Percentiles rank a stretch among this genome's conserved stretches.
phyloP scores from a whole-genome alignment of 2,888 invertebrate species.

The Parnassius glacialis region DNA sequence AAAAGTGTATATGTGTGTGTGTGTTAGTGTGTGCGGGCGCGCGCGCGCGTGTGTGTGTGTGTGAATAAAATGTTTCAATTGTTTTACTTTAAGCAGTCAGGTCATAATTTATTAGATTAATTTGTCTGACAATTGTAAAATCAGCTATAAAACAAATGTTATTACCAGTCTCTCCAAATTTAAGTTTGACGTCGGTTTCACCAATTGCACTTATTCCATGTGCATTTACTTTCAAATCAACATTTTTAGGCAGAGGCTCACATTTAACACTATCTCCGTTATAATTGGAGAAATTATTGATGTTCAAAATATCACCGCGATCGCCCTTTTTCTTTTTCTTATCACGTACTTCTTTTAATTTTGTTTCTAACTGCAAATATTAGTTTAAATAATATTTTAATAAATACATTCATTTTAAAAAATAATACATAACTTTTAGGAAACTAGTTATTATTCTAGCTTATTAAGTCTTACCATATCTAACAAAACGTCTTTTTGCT shows the following conservation, averaged over 20 bases:
- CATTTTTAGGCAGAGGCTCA: slow-evolving; percentile 42
- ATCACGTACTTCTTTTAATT: slow-evolving; percentile 62
- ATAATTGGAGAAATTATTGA: slow-evolving; percentile 24
- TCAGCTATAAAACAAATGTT: no score
- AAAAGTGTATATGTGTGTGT: no score
- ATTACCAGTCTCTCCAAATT: slow-evolving; percentile 50
- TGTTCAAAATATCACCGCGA: slow-evolving; percentile 25
- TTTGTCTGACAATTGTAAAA: no score
- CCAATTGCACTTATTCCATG: slow-evolving; percentile 59
- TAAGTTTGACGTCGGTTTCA: slow-evolving; percentile 49
- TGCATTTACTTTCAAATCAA: slow-evolving; percentile 49
- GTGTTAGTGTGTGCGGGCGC: no score
- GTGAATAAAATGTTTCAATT: no score
- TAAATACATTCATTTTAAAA: neutral
- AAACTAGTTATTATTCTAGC: neutral
- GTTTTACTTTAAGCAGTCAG: no score
- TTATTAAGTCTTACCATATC: slow-evolving; percentile 51
- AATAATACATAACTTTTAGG: neutral
- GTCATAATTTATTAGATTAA: no score
- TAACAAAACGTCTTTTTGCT: slow-evolving; percentile 62
- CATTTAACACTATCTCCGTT: slow-evolving; percentile 34
- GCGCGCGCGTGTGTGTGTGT: no score
- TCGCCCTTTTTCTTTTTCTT: slow-evolving; percentile 54
- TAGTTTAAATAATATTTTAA: neutral
- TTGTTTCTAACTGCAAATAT: slow-evolving; percentile 55